Base-by-base conservation (phyloP, 2,113 vertebrate genomes). In the Crocuta crocuta region DNA sequence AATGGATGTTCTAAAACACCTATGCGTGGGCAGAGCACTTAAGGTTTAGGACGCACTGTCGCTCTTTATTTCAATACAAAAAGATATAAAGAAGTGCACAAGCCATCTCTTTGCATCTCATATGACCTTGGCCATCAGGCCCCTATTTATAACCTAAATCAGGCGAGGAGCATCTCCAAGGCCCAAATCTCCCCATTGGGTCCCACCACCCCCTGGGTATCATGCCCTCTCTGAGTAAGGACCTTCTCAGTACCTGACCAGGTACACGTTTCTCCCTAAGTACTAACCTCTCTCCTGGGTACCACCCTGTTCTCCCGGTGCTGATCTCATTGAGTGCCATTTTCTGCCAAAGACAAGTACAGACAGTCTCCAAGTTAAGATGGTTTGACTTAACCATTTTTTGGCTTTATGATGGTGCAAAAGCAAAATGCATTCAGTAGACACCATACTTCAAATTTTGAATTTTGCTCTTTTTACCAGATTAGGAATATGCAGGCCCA, bases 11-110 rank as follows among this genome's bases (percentile, higher is more conserved):
- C 84, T 65, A 23, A 80, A 81, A 71, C 81, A 31, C 92, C 80
- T 88, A 26, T 19, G 50, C 0, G 2, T 48, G 82, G 89, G 90
- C 71, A 88, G 80, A 43, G 21, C 21, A 50, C 53, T 5, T n/a
- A 39, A 92, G 71, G 28, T 43, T 61, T 53, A 43, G 84, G 78
- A 70, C 31, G 0, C 1, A 16, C 63, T 91, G 58, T 45, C 93
- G 50, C 45, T 68, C 81, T 89, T 82, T 31, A 82, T 89, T 92
- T 83, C 80, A 89, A 92, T 68, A 76, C 66, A n/a, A 70, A n/a
- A 17, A 17, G 43, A 26, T 48, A 48, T 48, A 76, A 80, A 93
- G 58, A 82, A 28, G 7, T 31, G 33, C 7, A 50, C 66, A 89
- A 73, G 53, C 43, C 15, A 0, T 33, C 43, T 86, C 63, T 96